These are phyloP conservation scores for Drosophila borborema DNA, from an alignment of 2,888 invertebrate species.

Conservation along the genomic window DNA sequence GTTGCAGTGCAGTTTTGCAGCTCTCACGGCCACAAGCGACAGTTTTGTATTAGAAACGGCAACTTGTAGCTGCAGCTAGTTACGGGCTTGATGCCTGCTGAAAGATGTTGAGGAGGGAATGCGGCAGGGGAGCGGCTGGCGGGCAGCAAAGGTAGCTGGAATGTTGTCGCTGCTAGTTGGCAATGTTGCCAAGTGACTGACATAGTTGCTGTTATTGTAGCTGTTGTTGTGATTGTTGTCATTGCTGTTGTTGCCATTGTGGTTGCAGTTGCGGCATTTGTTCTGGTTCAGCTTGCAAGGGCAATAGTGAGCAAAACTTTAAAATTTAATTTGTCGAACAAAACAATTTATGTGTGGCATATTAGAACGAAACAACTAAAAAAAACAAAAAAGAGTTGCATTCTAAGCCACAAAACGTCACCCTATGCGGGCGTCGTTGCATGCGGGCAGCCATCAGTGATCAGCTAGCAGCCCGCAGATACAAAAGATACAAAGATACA, in stretches of 20 bases:
- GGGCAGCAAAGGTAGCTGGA: constrained; percentile 65
- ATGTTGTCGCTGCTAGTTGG: constrained; percentile 78
- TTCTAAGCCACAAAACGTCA: constrained; percentile 27
- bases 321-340: constrained; percentile 69
- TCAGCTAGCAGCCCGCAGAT: constrained; percentile 26
- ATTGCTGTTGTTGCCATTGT: constrained; percentile 33
- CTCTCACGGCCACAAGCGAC: constrained; percentile 79
- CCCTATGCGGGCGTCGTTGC: constrained; percentile 61
- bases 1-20: constrained; percentile 53
- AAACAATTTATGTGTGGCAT: constrained; percentile 71
- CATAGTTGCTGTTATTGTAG: constrained; percentile 66
- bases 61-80: constrained; percentile 76
- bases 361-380: constrained; percentile 44
- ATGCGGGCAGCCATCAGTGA: constrained; percentile 59
- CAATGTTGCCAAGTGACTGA: constrained; percentile 77
- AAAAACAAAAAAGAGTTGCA: constrained; percentile 30
- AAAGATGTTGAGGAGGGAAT: constrained; percentile 5
- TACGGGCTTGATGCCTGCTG: constrained; percentile 60
- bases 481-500: constrained; percentile 50
- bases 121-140: constrained; percentile 13
- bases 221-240: constrained; percentile 42
- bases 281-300: constrained; percentile 45
- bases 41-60: constrained; percentile 79
- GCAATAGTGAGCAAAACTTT: constrained; percentile 60
- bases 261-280: constrained; percentile 34